Conservation (phyloP, 2,113 vertebrate species). For the Sterna hirundo region DNA sequence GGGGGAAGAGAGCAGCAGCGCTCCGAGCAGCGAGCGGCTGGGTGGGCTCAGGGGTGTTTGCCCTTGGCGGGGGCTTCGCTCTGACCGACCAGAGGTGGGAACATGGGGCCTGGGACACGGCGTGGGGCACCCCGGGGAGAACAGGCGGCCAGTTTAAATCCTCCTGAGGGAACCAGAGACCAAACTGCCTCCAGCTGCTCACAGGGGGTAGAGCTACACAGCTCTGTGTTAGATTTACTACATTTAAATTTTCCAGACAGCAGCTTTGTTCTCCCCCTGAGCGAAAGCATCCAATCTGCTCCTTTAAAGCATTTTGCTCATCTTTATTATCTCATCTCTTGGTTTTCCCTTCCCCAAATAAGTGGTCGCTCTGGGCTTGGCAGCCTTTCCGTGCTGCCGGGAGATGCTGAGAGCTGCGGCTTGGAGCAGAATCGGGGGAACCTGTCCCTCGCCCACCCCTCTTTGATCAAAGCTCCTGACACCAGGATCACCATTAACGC, state of each 20-base stretch:
- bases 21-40: fast-evolving
- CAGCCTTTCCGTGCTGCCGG: not conserved
- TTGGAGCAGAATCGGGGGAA: not conserved
- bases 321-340: not conserved
- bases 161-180: not conserved
- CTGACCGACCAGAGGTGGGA: fast-evolving
- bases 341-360: not conserved
- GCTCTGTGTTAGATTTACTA: not conserved
- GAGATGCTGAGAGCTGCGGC: not conserved
- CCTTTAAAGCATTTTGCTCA: not conserved
- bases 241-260: not conserved
- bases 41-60: not conserved
- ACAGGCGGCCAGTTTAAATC: not conserved
- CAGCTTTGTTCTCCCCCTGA: not conserved
- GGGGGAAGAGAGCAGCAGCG: fast-evolving
- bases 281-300: not conserved
- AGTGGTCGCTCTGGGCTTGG: not conserved
- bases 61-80: not conserved
- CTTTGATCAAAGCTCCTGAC: not conserved
- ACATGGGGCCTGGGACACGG: fast-evolving
- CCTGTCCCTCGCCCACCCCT: not conserved
- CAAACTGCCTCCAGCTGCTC: not conserved
- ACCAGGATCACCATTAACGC: slow-evolving; percentile 41
- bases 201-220: not conserved
- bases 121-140: fast-evolving